Evolutionary conservation across 2,888 invertebrate species (phyloP), one percentile per base, ranked within the genome.

Genomic region (Oasisia sp.): DNA sequence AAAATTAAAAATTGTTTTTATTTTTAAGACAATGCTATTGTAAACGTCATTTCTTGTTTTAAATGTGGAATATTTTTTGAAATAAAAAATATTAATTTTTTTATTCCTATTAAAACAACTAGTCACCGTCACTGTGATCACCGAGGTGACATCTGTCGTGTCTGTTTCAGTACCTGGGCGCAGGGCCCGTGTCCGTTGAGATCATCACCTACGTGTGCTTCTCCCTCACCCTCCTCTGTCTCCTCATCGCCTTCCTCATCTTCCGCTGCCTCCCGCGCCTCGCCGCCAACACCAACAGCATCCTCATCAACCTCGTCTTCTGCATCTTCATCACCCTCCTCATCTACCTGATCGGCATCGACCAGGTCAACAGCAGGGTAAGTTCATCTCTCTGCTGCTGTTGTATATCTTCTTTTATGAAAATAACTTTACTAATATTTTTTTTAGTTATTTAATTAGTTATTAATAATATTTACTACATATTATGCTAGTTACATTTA

Each of bases 241-340:
- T 99, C 7, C 96, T 98, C 27, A 97, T 97, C 92, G 98, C 99
- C 0, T 97, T 99, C 95, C 96, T 19, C 44, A 91, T n/a, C 32
- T 92, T 74, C 27, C 74, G 74, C 27, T 74, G 74, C n/a, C 27
- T 91, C 58, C 44, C 91, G 1, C 91, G 90, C 38, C 93, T 95
- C 5, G 95, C 96, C 94, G 96, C 96, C 92, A 99, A 99, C 95
- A 98, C 98, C 91, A 99, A 99, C 96, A 98, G 98, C 32, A 99
- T 99, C 94, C 98, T 99, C 95, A 98, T 98, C 95, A 99, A 99
- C 96, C 97, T 99, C 12, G 98, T 99, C n/a, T 97, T 99, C 93
- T 98, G 98, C 95, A 98, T 99, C 38, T 98, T 99, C 95, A 97
- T 98, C 94, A 98, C 98, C 0, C 98, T 99, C 95, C 96, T 98